Base-by-base conservation (phyloP, 2,797 vertebrate species). In the Hypotaenidia okinawae region DNA sequence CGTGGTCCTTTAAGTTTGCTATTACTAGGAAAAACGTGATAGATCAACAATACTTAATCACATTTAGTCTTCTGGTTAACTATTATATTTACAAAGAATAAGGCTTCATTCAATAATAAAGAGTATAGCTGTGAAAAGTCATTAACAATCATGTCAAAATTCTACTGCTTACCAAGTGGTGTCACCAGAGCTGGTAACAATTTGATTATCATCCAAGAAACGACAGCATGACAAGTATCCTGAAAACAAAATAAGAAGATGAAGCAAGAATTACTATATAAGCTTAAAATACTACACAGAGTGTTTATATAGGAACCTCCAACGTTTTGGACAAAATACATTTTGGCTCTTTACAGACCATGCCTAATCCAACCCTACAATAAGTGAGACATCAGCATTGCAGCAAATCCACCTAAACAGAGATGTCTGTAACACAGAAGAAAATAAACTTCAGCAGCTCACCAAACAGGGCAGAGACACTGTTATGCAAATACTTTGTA, bases 201-300 rank as follows among this genome's bases (percentile, higher is more conserved):
- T 99, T 98, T 99, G 99, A 98, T 99, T 99, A 98, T 99, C 99
- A 96, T 99, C 99, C 98, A 99, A 97, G 97, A 99, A 99, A 95
- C 99, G 99, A 98, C 99, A 99, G 98, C 99, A 99, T 96, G 99
- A 99, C 98, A 99, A 98, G 97, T 99, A 99, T 97, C 99, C 99
- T 99, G 97, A 67, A 81, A 93, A 82, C 59, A 81, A 67, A 81
- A 95, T 13, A 91, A 70, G 54, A 54, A 39, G 43, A 55, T 21
- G 30, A 47, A 80, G 54, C 30, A 91, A 63, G 19, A 37, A 11
- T 35, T 33, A 27, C 25, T 54, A 11, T 6, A 52, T 24, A 68
- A 41, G 39, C 16, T n/a, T 75, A 58, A 84, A 89, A 64, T 1
- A 51, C 51, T 79, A 43, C 14, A 23, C 19, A 10, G 16, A 9